phyloP scores from a whole-genome alignment of 2,888 invertebrate genomes.

The Atethmia centrago region DNA sequence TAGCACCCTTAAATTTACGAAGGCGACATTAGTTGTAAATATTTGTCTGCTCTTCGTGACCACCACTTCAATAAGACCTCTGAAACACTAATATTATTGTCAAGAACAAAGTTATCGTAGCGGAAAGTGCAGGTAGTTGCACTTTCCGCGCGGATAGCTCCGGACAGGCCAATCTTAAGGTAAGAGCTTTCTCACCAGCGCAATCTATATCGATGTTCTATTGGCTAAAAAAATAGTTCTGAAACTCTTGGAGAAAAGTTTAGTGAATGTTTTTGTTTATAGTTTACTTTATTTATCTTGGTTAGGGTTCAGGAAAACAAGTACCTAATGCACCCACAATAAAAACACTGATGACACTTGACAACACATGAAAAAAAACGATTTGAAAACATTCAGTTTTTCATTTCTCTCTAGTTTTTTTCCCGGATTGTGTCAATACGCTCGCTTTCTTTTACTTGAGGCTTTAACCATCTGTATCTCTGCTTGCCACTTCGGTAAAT shows the following conservation, averaged over 20 bases:
- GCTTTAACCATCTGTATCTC: too few relatives aligned
- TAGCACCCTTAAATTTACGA: too few relatives aligned
- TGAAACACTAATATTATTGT: conserved; percentile 12
- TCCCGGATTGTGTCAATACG: too few relatives aligned
- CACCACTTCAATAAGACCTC: not conserved
- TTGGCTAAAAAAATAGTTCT: conserved; percentile 15
- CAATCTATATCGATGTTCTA: conserved; percentile 17
- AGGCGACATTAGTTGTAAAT: not conserved
- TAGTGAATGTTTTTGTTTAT: not conserved
- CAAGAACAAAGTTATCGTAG: conserved; percentile 6
- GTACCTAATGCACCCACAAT: too few relatives aligned
- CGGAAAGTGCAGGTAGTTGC: conserved; percentile 33
- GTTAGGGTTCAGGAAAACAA: not conserved
- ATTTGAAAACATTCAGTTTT: too few relatives aligned
- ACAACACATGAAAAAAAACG: too few relatives aligned
- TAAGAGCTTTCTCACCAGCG: conserved; percentile 50
- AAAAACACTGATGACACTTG: too few relatives aligned
- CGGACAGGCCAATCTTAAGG: conserved; percentile 36
- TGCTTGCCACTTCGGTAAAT: too few relatives aligned
- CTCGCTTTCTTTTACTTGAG: too few relatives aligned
- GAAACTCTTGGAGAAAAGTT: not conserved
- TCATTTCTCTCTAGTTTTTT: too few relatives aligned
- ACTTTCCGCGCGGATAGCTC: conserved; percentile 15
- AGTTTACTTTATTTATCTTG: not conserved
- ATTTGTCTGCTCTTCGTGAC: not conserved